Base-by-base conservation (phyloP, 2,797 vertebrate species). In the Eremophila alpestris region DNA sequence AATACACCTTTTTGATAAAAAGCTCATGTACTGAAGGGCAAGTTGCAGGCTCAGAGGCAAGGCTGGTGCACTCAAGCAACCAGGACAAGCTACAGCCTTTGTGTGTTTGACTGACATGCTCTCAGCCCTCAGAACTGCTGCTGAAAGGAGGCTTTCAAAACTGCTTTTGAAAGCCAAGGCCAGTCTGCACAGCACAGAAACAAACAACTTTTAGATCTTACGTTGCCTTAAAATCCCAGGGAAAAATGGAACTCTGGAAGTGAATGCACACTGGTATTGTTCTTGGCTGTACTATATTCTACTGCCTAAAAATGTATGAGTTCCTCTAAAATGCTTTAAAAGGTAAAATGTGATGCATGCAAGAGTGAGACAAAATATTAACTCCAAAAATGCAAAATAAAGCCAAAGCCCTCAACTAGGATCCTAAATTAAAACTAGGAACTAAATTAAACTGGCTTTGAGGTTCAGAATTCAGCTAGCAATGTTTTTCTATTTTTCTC, bases 151-250 rank as follows among this genome's bases (percentile, higher is more conserved):
- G 58, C 30, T 54, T 83, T 94, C 45, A 8, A 78, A 92, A 71
- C 29, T 45, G 59, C 65, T 48, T 88, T 78, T 69, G 55, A 91
- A 95, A 94, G 80, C 43, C 90, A 95, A 94, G 80, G 83, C 76
- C 87, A 74, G 62, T 26, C 52, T 34, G 29, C 32, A 68, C 62
- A 73, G 51, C 22, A 52, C 24, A 52, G 52, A 75, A 91, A 89
- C 29, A 83, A 78, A 82, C n/a, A 94, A 55, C 51, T 69, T 89
- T 71, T 51, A 71, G 81, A 26, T 43, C n/a, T 63, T 67, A 21
- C 51, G 63, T 56, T 90, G 67, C 40, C 23, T 82, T 62, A 80
- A 83, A 89, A 71, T 87, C 58, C 54, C 27, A 38, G 41, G 48
- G 58, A 69, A 91, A 94, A 95, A 88, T 26, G 13, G 55, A 86